These are phyloP conservation scores for Megalops cyprinoides DNA, from an alignment of 2,797 vertebrate genomes.

Conservation along the genomic window DNA sequence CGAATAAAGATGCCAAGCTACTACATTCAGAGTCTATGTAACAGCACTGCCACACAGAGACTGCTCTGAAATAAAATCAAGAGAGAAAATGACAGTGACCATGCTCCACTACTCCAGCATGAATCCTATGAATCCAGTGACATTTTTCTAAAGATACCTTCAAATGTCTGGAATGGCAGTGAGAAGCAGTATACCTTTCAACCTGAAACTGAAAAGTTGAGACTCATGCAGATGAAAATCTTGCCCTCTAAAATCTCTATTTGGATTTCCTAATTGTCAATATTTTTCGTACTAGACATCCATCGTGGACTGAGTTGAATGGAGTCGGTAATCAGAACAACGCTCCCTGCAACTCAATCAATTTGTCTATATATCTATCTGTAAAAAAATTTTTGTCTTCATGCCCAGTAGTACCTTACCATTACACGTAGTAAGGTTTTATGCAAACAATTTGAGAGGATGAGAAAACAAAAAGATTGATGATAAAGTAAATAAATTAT, in stretches of 20 bases:
- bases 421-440: too few species aligned
- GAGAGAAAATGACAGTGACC: neutral
- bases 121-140: neutral
- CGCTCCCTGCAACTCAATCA: too few species aligned
- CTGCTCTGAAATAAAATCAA: slow-evolving; percentile 35
- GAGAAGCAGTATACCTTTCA: neutral
- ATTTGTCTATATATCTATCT: too few species aligned
- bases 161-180: neutral
- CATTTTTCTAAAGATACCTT: slow-evolving; percentile 29
- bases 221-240: neutral
- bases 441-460: too few species aligned
- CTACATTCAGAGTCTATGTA: slow-evolving; percentile 25
- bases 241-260: neutral
- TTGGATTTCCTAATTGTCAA: neutral
- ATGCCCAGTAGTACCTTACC: too few species aligned
- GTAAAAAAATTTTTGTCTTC: too few species aligned
- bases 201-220: neutral
- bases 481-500: too few species aligned
- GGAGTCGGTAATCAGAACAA: too few species aligned
- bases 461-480: too few species aligned
- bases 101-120: neutral
- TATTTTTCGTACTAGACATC: neutral
- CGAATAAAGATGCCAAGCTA: slow-evolving; percentile 35
- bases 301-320: too few species aligned
- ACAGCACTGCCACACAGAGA: slow-evolving; percentile 40